Evolutionary conservation across 2,113 vertebrate genomes (phyloP).

Genomic region (Polypterus bichir): DNA sequence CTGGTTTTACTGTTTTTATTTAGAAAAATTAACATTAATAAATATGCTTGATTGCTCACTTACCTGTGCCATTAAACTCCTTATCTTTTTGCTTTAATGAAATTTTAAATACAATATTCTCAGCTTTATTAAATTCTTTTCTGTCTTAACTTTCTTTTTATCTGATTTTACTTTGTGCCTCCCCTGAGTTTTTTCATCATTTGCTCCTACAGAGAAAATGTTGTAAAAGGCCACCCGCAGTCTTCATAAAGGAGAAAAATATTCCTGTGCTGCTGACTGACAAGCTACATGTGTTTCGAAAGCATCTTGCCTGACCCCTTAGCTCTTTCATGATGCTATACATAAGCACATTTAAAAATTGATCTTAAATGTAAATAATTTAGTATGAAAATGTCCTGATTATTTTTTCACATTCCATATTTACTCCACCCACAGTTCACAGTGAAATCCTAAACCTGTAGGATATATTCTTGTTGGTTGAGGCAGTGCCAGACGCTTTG

Average conservation of each 20-base stretch:
- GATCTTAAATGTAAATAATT: no score
- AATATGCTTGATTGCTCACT: slow-evolving; percentile 42
- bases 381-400: no score
- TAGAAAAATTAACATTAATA: slow-evolving; percentile 53
- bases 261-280: neutral
- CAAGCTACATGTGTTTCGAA: neutral
- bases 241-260: neutral
- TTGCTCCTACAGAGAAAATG: neutral
- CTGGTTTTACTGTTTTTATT: slow-evolving; percentile 39
- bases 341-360: no score
- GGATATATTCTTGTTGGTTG: no score
- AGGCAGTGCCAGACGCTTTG: no score
- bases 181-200: neutral
- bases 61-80: slow-evolving; percentile 40
- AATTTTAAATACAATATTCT: neutral
- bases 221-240: neutral
- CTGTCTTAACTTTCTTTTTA: neutral
- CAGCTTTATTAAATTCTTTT: slow-evolving; percentile 7
- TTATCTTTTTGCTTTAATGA: slow-evolving; percentile 9
- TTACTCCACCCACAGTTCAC: no score
- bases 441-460: no score
- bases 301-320: neutral
- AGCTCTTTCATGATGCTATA: neutral
- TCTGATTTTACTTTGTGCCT: neutral
- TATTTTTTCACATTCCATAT: no score